Percentiles rank a stretch among this genome's conserved stretches.
Conservation (phyloP, 2,888 invertebrate genomes). For the Temnothorax rugatulus region DNA sequence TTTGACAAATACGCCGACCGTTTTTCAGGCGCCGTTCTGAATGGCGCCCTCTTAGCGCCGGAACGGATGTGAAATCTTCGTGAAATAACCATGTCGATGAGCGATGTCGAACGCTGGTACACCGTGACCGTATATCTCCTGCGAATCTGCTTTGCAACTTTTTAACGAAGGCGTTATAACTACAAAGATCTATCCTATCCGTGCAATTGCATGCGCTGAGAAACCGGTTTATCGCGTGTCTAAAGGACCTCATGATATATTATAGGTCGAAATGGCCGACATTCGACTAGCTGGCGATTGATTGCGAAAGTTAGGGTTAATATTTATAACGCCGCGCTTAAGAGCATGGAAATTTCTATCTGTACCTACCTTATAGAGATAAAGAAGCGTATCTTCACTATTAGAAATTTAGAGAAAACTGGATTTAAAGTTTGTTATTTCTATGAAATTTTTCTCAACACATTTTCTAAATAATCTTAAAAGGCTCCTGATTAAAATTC, state of each 20-base stretch:
- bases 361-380: no score
- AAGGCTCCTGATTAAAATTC: no score
- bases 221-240: not conserved
- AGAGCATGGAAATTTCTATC: not conserved
- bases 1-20: slow-evolving; percentile 71
- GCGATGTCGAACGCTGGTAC: not conserved
- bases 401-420: no score
- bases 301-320: slow-evolving; percentile 4
- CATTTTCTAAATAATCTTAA: no score
- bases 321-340: not conserved
- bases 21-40: slow-evolving; percentile 59
- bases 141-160: slow-evolving; percentile 12
- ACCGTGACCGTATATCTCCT: not conserved
- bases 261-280: not conserved
- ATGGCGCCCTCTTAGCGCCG: slow-evolving; percentile 69
- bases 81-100: slow-evolving; percentile 34
- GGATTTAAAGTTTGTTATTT: no score
- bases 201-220: not conserved
- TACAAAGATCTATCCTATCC: not conserved
- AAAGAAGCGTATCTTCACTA: no score
- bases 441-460: no score
- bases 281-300: not conserved
- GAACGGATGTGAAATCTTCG: slow-evolving; percentile 40
- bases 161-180: not conserved
- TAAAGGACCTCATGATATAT: not conserved